Evolutionary conservation across 1,140 invertebrate genomes (phyloP).

Genomic region (Drosophila orena): DNA sequence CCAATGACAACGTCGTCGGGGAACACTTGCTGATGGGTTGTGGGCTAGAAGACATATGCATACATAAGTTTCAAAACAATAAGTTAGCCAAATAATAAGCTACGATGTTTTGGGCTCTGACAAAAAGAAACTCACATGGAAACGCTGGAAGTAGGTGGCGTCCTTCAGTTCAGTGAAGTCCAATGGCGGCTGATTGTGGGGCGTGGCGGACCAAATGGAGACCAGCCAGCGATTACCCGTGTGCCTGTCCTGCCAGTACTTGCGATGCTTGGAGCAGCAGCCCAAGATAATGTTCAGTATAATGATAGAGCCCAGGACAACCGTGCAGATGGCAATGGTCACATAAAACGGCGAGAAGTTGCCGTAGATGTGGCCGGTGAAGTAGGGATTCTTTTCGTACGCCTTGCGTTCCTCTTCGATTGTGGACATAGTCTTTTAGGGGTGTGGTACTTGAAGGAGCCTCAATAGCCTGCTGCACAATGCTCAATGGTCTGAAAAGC

Average conservation of each 20-base stretch:
- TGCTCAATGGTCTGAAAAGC: conserved; percentile 47
- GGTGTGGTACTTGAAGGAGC: conserved; percentile 36
- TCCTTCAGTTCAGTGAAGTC: conserved; percentile 91
- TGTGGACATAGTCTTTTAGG: conserved; percentile 86
- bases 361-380: conserved; percentile 87
- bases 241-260: conserved; percentile 93
- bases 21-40: conserved; percentile 76
- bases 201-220: conserved; percentile 92
- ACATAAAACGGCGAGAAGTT: conserved; percentile 92
- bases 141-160: conserved; percentile 81
- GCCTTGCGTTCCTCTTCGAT: conserved; percentile 88
- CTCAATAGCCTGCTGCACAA: conserved; percentile 27
- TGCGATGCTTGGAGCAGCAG: conserved; percentile 91
- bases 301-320: conserved; percentile 89
- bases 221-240: conserved; percentile 94
- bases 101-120: too few relatives aligned
- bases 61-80: too few relatives aligned
- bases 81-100: too few relatives aligned
- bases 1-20: conserved; percentile 73
- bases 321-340: conserved; percentile 90
- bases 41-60: conserved; percentile 50
- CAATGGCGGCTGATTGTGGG: conserved; percentile 92
- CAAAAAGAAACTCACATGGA: conserved; percentile 55
- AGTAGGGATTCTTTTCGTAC: conserved; percentile 89
- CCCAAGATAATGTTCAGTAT: conserved; percentile 91